Evolutionary conservation across 1,140 invertebrate species (phyloP).

Genomic region (Sitophilus oryzae): DNA sequence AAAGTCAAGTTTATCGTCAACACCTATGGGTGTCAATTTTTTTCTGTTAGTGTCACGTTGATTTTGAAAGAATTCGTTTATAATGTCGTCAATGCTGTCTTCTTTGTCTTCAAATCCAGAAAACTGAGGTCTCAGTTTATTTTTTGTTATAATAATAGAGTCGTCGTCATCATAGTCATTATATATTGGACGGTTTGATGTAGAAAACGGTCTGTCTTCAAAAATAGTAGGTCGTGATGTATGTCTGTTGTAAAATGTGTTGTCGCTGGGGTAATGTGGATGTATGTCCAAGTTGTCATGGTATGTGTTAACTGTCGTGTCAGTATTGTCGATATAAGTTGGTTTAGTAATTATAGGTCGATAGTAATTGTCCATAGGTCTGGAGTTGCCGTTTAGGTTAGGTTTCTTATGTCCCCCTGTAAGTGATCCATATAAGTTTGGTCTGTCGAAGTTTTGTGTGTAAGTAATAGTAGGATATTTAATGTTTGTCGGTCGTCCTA

Average conservation of each 20-base stretch:
- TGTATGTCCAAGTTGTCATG: conserved; percentile 2
- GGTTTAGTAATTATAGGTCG: no score
- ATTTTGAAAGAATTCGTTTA: conserved; percentile 19
- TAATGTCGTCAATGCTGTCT: conserved; percentile 20
- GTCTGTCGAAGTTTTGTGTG: neutral
- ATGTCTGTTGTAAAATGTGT: neutral
- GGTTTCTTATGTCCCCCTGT: neutral
- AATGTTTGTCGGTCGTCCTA: neutral
- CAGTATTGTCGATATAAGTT: conserved; percentile 17
- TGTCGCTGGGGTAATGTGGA: conserved; percentile 21
- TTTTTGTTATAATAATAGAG: neutral
- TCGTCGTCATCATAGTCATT: conserved; percentile 4
- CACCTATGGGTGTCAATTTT: neutral
- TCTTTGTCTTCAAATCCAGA: neutral
- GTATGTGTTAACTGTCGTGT: conserved; percentile 13
- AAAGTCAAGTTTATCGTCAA: conserved; percentile 52
- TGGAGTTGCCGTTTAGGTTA: neutral
- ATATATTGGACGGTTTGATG: conserved; percentile 5
- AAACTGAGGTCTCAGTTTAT: conserved; percentile 1
- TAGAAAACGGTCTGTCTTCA: conserved; percentile 20
- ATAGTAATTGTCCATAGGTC: no score
- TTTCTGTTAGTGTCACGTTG: conserved; percentile 4
- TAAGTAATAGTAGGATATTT: neutral
- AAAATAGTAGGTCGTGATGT: conserved; percentile 5
- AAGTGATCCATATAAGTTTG: neutral